Evolutionary conservation across 2,797 vertebrate species (phyloP), one percentile per base, ranked within the genome.

Genomic region (Parauchenoglanis punctatus): DNA sequence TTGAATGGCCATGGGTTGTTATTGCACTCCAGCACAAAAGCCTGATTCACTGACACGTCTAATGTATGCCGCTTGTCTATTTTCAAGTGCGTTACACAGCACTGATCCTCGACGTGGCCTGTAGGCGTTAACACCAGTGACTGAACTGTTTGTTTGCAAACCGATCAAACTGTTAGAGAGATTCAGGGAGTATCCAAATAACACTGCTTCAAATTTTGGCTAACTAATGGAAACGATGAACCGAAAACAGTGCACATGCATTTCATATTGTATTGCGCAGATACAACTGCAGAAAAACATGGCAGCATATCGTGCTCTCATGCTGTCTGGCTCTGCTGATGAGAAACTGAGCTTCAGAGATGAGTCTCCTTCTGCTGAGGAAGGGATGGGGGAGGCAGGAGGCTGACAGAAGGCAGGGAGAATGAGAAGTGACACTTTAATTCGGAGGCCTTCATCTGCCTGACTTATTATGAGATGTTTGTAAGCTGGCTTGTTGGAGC

Each of bases 361-460:
- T 91, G 89, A 89, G 88, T 90, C 65, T 89, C 91, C 91, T 93
- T 91, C 92, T 90, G 91, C 86, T 72, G 89, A 93, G 91, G 90
- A 70, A 84, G 18, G 85, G 58, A 83, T 46, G 78, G 67, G 35
- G 83, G 67, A 85, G 86, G 77, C 83, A 83, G 85, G 92, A 92
- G 92, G 93, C 93, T 94, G 94, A 95, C 88, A 92, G 94, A 96
- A 94, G 93, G 93, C 90, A 93, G 93, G 92, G 93, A 93, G 95
- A 96, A 96, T 96, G 94, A 96, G 94, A 96, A 95, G 95, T 96
- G 96, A 96, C 96, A 96, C 93, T 96, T 96, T 95, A 96, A 96
- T 96, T 96, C 94, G 90, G 94, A 93, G 92, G 92, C 95, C 92
- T 94, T 95, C 95, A 94, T 94, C 94, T 95, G 94, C 92, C 93